phyloP scores from a whole-genome alignment of 2,113 vertebrate species.

The Dissostichus mawsoni region DNA sequence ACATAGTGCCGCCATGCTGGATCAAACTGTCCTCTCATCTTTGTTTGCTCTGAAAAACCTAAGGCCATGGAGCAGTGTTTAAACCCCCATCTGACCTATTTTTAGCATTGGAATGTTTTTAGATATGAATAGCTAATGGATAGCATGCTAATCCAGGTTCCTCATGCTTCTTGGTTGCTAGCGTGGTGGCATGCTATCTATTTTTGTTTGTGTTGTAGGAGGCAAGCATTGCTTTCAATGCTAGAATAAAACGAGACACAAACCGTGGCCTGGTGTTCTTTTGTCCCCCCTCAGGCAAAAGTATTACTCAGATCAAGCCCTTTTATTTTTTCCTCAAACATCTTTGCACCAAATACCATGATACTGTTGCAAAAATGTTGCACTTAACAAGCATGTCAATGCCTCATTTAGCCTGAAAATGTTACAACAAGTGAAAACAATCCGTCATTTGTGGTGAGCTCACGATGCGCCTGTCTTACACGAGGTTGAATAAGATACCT shows the following conservation, averaged over 20 bases:
- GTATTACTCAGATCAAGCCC: slow-evolving; percentile 61
- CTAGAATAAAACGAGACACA: slow-evolving; percentile 62
- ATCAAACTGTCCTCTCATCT: slow-evolving; percentile 50
- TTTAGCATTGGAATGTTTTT: slow-evolving; percentile 43
- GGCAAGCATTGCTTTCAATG: slow-evolving; percentile 54
- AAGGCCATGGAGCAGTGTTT: slow-evolving; percentile 36
- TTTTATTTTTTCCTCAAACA: slow-evolving; percentile 46
- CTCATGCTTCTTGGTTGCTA: slow-evolving; percentile 30
- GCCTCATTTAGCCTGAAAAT: slow-evolving; percentile 12
- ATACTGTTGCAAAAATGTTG: neutral
- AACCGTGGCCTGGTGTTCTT: slow-evolving; percentile 57
- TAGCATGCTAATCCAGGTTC: slow-evolving; percentile 44
- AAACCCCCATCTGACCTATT: slow-evolving; percentile 56
- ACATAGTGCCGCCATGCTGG: neutral
- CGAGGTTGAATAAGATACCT: slow-evolving; percentile 44
- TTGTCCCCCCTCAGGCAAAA: slow-evolving; percentile 52
- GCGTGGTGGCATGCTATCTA: slow-evolving; percentile 52
- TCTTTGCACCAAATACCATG: slow-evolving; percentile 48
- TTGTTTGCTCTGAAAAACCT: slow-evolving; percentile 48
- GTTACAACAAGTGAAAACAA: slow-evolving; percentile 37
- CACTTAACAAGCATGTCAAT: slow-evolving; percentile 37
- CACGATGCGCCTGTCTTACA: neutral
- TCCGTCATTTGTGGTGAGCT: slow-evolving; percentile 8
- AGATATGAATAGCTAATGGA: slow-evolving; percentile 46
- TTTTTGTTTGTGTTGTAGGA: slow-evolving; percentile 52